Evolutionary conservation across 64 coral and sea anemone species (phyloP), one percentile per base, ranked within the genome.

Genomic region (Porites lutea): DNA sequence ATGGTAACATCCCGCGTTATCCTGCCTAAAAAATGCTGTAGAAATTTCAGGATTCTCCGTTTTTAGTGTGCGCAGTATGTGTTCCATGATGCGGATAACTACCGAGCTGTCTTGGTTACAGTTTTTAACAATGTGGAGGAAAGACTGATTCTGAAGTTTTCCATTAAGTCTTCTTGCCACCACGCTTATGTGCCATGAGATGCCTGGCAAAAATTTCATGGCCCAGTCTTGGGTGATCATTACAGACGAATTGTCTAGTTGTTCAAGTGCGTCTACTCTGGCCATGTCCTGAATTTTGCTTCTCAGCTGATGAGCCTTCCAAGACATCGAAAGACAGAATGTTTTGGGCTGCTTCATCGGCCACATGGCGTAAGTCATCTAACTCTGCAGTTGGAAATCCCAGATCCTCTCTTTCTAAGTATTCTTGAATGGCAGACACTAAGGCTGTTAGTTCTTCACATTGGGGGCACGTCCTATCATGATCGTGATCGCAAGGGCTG

Each of bases 121-220:
- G 7, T 74, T 76, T 37, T 77, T 13, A 47, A 89, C 76, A 10
- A 89, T 43, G 23, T 89, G 87, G 22, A 65, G 72, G 59, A 88
- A 76, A 14, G 71, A 61, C 46, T 77, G 13, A 71, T 19, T 75
- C 53, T 89, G 12, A 75, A 45, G 58, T 13, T 76, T 19, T 13
- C 52, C 47, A 16, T 86, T 49, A 4, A 6, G 6, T 77, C 63
- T 74, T 71, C 70, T 89, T 13, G 27, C 61, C 23, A 72, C 87
- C 70, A 89, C 71, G 14, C 51, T 58, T 16, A 75, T 10, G 47
- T 88, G 86, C 53, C 86, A 88, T 12, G 69, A 75, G 45, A 88
- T 88, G 14, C 86, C 86, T 1, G 87, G 86, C 16, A 88, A 16
- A 13, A 75, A 88, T 27, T 88, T 90, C 88, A 90, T 90, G 9